Base-by-base conservation (phyloP, 2,888 invertebrate genomes). In the Lasioglossum lativentre region DNA sequence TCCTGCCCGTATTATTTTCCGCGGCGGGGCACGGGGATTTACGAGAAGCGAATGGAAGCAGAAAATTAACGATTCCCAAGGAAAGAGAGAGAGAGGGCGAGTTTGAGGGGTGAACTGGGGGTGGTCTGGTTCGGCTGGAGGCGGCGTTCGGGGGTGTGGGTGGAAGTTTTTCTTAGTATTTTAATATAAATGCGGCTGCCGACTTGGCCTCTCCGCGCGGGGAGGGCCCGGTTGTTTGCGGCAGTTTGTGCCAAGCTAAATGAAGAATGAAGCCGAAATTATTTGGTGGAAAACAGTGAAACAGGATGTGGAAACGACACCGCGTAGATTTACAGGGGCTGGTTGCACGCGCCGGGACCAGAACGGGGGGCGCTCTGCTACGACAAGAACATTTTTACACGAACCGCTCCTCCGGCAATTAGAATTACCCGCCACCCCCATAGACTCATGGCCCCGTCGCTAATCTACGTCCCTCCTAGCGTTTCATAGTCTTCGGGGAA, bases 241-340 rank as follows among this genome's bases (percentile, higher is more conserved):
- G 95, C 95, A 95, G 95, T 94, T 95, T 94, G 95, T 95, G 94
- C 95, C 94, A 94, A 94, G 94, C 93, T 94, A 95, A 95, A 95
- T 95, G 95, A 95, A 95, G 95, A 95, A 95, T 95, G 95, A 95
- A 95, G 95, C 95, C 94, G 94, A 94, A 95, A 95, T 95, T 95
- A 95, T 95, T 95, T 95, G 94, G 93, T 93, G 93, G 94, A 94
- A 95, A 95, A 95, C 94, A 94, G 93, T 94, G 94, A 95, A 95
- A 95, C 94, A 95, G 95, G 95, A 95, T 93, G 95, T 95, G 95
- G 94, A 94, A 94, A 95, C 94, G 95, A 95, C 95, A 95, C 92
- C 92, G 90, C 91, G 90, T 92, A 94, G 94, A 95, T 95, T 95
- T 95, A 95, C 94, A 92, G 91, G 78, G 92, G 89, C 88, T 86